Evolutionary conservation across 2,888 invertebrate genomes (phyloP), one percentile per base, ranked within the genome.

Genomic region (Drosophila putrida): DNA sequence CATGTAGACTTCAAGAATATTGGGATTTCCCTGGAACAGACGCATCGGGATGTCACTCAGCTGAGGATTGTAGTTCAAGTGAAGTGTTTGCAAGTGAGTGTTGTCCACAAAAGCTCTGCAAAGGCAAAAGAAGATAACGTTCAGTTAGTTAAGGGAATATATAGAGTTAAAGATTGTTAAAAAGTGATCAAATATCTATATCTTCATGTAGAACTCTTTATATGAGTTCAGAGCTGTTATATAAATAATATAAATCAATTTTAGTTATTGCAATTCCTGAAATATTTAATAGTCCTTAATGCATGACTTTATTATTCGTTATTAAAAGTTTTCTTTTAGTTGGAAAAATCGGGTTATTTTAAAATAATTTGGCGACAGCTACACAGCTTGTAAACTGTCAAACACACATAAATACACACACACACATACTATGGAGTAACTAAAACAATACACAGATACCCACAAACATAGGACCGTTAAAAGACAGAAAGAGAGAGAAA

Each of bases 21-120:
- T 95, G 8, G 96, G 95, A 89, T 97, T 97, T 36, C 96, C 96
- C 90, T 97, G 96, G 86, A 98, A 97, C 62, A 97, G 93, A 90
- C 96, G 94, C 60, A 95, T 94, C n/a, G 97, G 97, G 68, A 98
- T 93, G 82, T 94, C 95, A 57, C 93, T 93, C 55, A 98, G 94
- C 83, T 94, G 94, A 10, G 95, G 94, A 91, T 97, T 97, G 90
- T 96, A 95, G 91, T 96, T 96, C 93, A 97, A 93, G 92, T 95
- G 95, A 80, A 97, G 94, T 74, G 94, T 94, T 90, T 97, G 96
- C 78, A 97, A 93, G 90, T 96, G 96, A 35, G 97, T 96, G 92
- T 97, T 97, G 93, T 97, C 97, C 68, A 96, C 96, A 91, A 97
- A 97, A 57, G 97, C 96, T 91, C 96, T 94, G 75, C 1, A 70